Evolutionary conservation across 2,888 invertebrate genomes (phyloP).

Genomic region (Lepidonotus clava): DNA sequence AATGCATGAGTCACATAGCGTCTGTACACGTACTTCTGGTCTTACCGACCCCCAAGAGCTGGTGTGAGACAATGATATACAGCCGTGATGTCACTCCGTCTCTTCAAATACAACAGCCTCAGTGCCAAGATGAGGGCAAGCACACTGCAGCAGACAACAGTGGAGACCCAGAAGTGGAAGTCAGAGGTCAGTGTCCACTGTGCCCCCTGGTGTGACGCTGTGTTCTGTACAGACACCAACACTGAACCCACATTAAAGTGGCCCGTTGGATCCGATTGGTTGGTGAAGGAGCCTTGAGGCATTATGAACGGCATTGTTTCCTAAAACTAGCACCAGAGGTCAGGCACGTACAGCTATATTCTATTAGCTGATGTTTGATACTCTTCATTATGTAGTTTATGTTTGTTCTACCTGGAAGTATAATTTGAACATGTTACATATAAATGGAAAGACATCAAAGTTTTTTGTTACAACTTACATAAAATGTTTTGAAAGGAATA

Average conservation of each 20-base stretch:
- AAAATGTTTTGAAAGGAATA: no score
- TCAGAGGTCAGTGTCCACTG: conserved; percentile 43
- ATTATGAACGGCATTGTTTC: conserved; percentile 33
- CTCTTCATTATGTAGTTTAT: no score
- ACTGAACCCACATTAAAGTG: conserved; percentile 35
- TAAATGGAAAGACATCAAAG: no score
- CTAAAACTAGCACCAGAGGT: no score
- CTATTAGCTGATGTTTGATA: no score
- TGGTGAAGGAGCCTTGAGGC: conserved; percentile 40
- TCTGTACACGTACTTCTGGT: conserved; percentile 22
- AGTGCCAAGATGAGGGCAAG: conserved; percentile 1
- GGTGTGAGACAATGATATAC: not conserved
- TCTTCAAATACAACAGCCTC: not conserved
- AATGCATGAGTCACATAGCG: not conserved
- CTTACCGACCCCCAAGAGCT: not conserved
- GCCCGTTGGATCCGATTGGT: conserved; percentile 37
- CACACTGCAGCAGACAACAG: conserved; percentile 33
- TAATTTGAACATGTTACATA: no score
- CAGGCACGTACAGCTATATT: no score
- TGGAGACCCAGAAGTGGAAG: conserved; percentile 32
- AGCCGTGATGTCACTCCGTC: not conserved
- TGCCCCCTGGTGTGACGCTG: conserved; percentile 26
- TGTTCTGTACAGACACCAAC: conserved; percentile 22
- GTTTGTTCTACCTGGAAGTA: no score
- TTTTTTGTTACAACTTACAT: no score